Percentiles rank a stretch among this genome's conserved stretches.
phyloP scores from a whole-genome alignment of 1,140 invertebrate genomes.

The Trichogramma pretiosum region DNA sequence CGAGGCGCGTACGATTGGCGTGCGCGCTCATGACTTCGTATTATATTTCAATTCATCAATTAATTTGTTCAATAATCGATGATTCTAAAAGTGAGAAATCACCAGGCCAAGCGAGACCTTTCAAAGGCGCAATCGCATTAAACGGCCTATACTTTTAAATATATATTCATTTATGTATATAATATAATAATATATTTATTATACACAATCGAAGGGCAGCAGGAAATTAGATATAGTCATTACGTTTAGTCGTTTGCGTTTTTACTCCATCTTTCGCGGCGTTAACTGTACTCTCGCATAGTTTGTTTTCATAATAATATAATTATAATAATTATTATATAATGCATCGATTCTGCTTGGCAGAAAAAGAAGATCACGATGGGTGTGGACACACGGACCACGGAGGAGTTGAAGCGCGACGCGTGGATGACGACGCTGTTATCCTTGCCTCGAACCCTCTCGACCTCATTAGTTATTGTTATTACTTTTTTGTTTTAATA shows the following conservation, averaged over 20 bases:
- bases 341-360: constrained; percentile 17
- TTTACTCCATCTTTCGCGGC: too few relatives aligned
- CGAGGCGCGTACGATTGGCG: not conserved
- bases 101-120: constrained; percentile 9
- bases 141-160: too few relatives aligned
- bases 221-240: constrained; percentile 16
- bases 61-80: constrained; percentile 7
- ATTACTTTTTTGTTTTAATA: not conserved
- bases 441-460: constrained; percentile 9
- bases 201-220: constrained; percentile 5
- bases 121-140: constrained; percentile 12
- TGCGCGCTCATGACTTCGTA: not conserved
- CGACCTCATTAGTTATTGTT: constrained; percentile 15
- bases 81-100: constrained; percentile 13
- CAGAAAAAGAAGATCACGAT: too few relatives aligned
- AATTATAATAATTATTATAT: too few relatives aligned
- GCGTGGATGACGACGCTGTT: too few relatives aligned
- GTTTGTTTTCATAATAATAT: too few relatives aligned
- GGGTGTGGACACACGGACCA: constrained; percentile 14
- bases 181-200: too few relatives aligned
- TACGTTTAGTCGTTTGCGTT: constrained; percentile 9
- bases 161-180: too few relatives aligned
- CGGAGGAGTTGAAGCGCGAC: constrained; percentile 10
- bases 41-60: not conserved
- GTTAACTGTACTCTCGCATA: too few relatives aligned